Base-by-base conservation (phyloP, 2,797 vertebrate genomes). In the Distichodus sexfasciatus region DNA sequence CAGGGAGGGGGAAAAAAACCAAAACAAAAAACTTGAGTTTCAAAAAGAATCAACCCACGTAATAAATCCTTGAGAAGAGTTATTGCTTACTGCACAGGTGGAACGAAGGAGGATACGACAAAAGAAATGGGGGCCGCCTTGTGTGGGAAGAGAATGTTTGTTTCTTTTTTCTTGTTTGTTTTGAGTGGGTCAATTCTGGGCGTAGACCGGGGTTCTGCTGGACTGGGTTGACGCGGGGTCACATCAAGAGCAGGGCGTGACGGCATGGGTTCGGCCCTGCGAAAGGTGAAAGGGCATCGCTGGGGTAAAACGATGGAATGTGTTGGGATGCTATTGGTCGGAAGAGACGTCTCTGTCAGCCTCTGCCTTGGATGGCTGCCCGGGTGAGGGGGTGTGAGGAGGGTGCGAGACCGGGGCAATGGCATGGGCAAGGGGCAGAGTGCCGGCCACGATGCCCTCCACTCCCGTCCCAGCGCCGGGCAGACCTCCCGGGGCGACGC, bases 291-390 rank as follows among this genome's bases (percentile, higher is more conserved):
- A 76, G 79, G 77, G 64, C 68, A 43, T 50, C 51, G 66, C 72
- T 71, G 69, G 82, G 82, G 79, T 83, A 83, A n/a, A n/a, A 85
- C 80, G 86, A 84, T 79, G 91, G 91, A 92, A 93, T 93, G 91
- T 91, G 88, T 83, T 84, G 82, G 85, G 84, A 86, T 89, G 93
- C 91, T 96, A 97, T 91, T 96, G 95, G 90, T 97, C 94, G 72
- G 94, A 93, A 78, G 94, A 91, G 87, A 95, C 92, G 87, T 97
- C 95, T 95, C 94, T 96, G 92, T 97, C 95, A 76, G 93, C 89
- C 87, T 97, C 95, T 58, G 94, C 90, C 91, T 96, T 96, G 74
- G 89, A 91, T 1, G 94, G 91, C 76, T 95, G 93, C 88, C 94
- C 93, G 1, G 94, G 94, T 70, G 94, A 95, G 21, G 94, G 94